Evolutionary conservation across 2,797 vertebrate genomes (phyloP), one percentile per base, ranked within the genome.

Genomic region (Chrosomus eos): DNA sequence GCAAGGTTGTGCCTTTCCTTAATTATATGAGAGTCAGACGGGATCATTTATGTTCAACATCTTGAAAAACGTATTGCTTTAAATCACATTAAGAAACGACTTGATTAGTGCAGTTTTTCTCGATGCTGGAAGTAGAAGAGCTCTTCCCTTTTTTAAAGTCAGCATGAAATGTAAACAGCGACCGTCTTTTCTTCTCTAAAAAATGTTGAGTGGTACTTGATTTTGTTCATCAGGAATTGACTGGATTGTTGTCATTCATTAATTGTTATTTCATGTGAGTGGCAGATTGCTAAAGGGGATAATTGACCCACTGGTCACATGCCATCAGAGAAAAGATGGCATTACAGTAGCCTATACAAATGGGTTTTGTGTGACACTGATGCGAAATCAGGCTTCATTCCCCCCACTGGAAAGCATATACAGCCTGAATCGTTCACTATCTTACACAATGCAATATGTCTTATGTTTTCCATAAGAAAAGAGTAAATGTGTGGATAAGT

Each of bases 1-100:
- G 16, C 40, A 79, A 85, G 67, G 75, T 71, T 58, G 38, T 31
- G 66, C 28, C n/a, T 73, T 38, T 80, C 40, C 9, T 9, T 80
- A 64, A 72, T 72, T 71, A 40, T 45, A 60, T 71, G 21, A 40
- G n/a, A 36, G 36, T 82, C 16, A 2, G 45, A 28, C 23, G 1
- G 40, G 45, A 31, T 80, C 14, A 53, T 53, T 80, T 48, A 45
- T 64, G 5, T 79, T 48, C 40, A 81, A 51, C n/a, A 43, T 71
- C 14, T 26, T 31, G 26, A 28, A 31, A 31, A 64, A 18, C 13
- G 5, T 7, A 16, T 51, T 83, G 31, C n/a, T 66, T 64, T 36
- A 64, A 62, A 64, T 64, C 21, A 45, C 14, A 45, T 45, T 45
- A 45, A 45, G 7, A 76, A 76, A 60, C 40, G 7, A 16, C 53